These are phyloP conservation scores for Conus betulinus DNA, from an alignment of 1,140 invertebrate genomes.

Conservation along the genomic window DNA sequence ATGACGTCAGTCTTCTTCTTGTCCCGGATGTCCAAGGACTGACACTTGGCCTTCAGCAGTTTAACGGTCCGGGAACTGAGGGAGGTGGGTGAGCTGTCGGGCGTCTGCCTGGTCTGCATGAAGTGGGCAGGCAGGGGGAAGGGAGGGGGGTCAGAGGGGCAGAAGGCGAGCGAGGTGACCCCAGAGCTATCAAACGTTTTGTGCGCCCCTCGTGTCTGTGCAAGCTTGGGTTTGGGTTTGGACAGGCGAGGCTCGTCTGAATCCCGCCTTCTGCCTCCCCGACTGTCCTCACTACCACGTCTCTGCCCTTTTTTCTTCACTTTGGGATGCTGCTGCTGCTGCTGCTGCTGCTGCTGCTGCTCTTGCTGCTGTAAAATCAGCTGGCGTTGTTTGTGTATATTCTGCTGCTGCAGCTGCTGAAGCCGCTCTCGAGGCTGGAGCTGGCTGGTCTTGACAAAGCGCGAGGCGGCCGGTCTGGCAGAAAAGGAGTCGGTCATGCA, in stretches of 20 bases:
- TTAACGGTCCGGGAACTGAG: slow-evolving; percentile 13
- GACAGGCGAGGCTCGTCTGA: slow-evolving; percentile 12
- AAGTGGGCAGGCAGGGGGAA: slow-evolving; percentile 36
- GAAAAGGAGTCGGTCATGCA: neutral
- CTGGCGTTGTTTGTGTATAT: slow-evolving; percentile 23
- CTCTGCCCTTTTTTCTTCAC: neutral
- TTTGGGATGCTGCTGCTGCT: neutral
- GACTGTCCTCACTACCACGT: neutral
- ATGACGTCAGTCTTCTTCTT: slow-evolving; percentile 33
- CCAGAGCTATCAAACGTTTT: slow-evolving; percentile 13
- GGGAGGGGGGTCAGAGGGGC: slow-evolving; percentile 19
- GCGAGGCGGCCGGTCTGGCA: neutral
- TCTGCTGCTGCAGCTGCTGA: slow-evolving; percentile 27
- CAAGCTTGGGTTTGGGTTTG: slow-evolving; percentile 21
- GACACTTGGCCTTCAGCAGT: slow-evolving; percentile 24
- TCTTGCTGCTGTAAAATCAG: neutral
- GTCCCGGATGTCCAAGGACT: slow-evolving; percentile 26
- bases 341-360: neutral
- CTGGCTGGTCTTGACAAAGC: slow-evolving; percentile 31
- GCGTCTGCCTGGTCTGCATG: neutral
- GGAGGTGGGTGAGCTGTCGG: neutral
- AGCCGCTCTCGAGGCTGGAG: slow-evolving; percentile 24
- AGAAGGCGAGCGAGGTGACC: neutral
- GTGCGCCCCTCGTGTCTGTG: slow-evolving; percentile 8
- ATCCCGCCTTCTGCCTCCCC: neutral